Conservation (phyloP, 2,797 vertebrate genomes). For the Perodicticus potto region DNA sequence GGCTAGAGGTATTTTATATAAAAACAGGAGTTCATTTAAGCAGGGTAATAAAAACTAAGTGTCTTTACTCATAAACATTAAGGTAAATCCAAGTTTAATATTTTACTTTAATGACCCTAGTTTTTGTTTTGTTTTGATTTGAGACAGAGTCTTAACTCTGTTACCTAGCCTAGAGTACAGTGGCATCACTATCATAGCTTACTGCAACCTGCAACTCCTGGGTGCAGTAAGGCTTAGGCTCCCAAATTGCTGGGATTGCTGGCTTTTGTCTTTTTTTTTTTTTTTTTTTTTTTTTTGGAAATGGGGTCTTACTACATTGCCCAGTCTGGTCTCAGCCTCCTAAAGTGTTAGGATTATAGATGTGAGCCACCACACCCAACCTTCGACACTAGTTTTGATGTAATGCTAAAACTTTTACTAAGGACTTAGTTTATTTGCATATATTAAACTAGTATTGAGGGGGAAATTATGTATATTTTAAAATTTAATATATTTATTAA, state of each 20-base stretch:
- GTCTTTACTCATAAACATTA: not conserved
- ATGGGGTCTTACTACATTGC: not conserved
- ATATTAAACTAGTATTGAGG: conserved; percentile 9
- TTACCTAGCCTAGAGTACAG: not conserved
- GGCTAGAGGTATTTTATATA: not conserved
- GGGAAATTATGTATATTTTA: not conserved
- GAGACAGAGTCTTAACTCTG: not conserved
- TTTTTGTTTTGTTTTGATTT: not conserved
- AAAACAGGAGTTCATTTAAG: conserved; percentile 8
- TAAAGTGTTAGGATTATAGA: not conserved
- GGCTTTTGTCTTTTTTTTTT: not conserved
- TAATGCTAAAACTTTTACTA: not conserved
- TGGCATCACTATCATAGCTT: not conserved
- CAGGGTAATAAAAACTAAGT: conserved; percentile 22
- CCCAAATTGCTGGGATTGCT: not conserved
- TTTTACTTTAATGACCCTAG: conserved; percentile 28
- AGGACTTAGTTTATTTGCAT: not conserved
- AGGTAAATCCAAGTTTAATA: conserved; percentile 40
- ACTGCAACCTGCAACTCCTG: not conserved
- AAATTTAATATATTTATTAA: not conserved
- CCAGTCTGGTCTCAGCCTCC: not conserved
- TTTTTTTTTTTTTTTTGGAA: not conserved
- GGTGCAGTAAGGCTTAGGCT: not conserved
- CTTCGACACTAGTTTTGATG: conserved; percentile 18
- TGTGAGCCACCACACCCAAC: not conserved